phyloP scores from a whole-genome alignment of 2,797 vertebrate species.

The Notamacropus eugenii region DNA sequence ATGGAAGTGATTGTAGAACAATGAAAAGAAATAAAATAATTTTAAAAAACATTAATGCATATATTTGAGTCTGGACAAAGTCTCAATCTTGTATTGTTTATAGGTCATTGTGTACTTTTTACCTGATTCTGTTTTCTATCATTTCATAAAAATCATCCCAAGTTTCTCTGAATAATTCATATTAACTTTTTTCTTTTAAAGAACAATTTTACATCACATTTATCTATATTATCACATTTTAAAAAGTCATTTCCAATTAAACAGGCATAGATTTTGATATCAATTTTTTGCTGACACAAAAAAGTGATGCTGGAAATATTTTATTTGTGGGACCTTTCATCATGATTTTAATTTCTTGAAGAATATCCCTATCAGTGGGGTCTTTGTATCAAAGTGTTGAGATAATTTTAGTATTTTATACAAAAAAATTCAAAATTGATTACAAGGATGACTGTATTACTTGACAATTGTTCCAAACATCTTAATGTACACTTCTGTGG shows the following conservation, averaged over 20 bases:
- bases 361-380: no score
- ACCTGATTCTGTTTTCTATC: neutral
- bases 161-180: neutral
- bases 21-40: no score
- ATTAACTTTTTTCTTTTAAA: neutral
- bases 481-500: neutral
- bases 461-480: no score
- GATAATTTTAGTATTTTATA: no score
- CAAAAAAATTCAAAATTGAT: no score
- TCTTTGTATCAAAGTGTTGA: no score
- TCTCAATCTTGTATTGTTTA: neutral
- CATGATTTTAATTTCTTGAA: neutral
- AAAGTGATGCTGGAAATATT: neutral
- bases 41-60: neutral
- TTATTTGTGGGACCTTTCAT: neutral
- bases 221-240: neutral
- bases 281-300: neutral
- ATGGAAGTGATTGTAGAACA: no score
- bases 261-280: neutral
- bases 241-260: neutral
- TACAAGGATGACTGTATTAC: no score
- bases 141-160: neutral
- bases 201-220: neutral
- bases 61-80: neutral
- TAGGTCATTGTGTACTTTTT: neutral